Evolutionary conservation across 2,113 vertebrate genomes (phyloP), one percentile per base, ranked within the genome.

Genomic region (Helogale parvula): DNA sequence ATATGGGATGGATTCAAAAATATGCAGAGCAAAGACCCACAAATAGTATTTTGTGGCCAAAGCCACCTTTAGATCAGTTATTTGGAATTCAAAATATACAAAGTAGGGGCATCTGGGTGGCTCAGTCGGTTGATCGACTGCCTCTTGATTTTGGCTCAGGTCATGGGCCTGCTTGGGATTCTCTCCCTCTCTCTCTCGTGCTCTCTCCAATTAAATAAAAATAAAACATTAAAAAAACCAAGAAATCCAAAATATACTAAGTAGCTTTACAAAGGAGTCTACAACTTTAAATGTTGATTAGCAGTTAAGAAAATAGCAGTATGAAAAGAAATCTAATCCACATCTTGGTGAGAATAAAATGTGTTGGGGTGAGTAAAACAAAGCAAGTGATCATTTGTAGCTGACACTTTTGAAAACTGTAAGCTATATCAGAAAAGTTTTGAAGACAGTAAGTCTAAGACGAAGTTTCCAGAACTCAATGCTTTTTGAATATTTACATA

Each of bases 1-100:
- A 71, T 29, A 89, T 77, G 66, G 72, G 66, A 93, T 16, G 21
- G 81, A 90, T 93, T 97, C 4, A 92, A 97, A 95, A 96, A 92
- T 71, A 79, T 41, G 84, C 2, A 81, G 25, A 96, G 16, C 92
- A 79, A 88, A 69, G 12, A 60, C 19, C 47, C 60, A 77, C 69
- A 38, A n/a, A 79, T 3, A 94, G 8, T 79, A 88, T 83, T 88
- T 47, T 95, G 85, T 88, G 54, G 27, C 33, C 35, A 33, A 84
- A 88, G 41, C 76, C 65, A 91, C 72, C 63, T 96, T 63, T 33
- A 72, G n/a, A 41, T 1, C 15, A 41, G 19, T 90, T 93, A 76
- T 1, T 6, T 50, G 72, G 29, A 69, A 76, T 82, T 94, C 50
- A 47, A 71, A 57, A 47, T 74, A 88, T 68, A 66, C 38, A 80